Conservation (phyloP, 64 coral and sea anemone genomes). For the Stichodactyla helianthus region DNA sequence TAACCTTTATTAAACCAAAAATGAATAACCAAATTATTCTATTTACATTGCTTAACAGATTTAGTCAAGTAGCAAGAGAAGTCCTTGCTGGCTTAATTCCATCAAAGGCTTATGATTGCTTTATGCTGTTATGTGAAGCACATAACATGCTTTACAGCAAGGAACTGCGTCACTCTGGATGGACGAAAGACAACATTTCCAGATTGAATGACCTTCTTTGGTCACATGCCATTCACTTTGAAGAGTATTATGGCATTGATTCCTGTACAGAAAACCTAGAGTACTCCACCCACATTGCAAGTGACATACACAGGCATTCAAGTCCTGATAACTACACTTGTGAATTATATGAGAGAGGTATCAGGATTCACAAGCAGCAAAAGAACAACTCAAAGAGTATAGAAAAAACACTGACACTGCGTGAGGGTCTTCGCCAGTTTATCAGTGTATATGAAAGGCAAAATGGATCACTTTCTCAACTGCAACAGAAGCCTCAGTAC, state of each 20-base stretch:
- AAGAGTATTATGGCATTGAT: constrained; percentile 42
- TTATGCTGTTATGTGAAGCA: constrained; percentile 12
- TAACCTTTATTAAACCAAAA: no score
- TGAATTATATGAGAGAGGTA: constrained; percentile 37
- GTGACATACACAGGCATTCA: constrained; percentile 26
- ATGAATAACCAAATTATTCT: no score
- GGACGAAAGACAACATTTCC: constrained; percentile 5
- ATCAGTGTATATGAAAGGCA: neutral
- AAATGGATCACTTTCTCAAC: constrained; percentile 24
- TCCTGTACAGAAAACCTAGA: constrained; percentile 46
- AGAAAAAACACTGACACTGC: constrained; percentile 33
- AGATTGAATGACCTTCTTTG: constrained; percentile 15
- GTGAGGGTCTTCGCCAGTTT: constrained; percentile 28
- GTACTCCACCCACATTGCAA: constrained; percentile 28
- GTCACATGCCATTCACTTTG: constrained; percentile 40
- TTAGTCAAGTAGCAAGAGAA: constrained; percentile 37
- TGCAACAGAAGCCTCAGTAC: neutral
- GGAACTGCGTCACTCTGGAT: neutral
- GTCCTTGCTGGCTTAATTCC: constrained; percentile 35
- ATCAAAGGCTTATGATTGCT: constrained; percentile 33
- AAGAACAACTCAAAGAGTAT: constrained; percentile 47
- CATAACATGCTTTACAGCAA: constrained; percentile 34
- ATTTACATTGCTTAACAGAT: constrained; percentile 5
- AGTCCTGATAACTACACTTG: constrained; percentile 54
- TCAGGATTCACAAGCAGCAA: constrained; percentile 45